A percentile compares a stretch with the other conserved stretches of the same genome.
phyloP scores from a whole-genome alignment of 1,140 invertebrate species.

The Drosophila melanica region DNA sequence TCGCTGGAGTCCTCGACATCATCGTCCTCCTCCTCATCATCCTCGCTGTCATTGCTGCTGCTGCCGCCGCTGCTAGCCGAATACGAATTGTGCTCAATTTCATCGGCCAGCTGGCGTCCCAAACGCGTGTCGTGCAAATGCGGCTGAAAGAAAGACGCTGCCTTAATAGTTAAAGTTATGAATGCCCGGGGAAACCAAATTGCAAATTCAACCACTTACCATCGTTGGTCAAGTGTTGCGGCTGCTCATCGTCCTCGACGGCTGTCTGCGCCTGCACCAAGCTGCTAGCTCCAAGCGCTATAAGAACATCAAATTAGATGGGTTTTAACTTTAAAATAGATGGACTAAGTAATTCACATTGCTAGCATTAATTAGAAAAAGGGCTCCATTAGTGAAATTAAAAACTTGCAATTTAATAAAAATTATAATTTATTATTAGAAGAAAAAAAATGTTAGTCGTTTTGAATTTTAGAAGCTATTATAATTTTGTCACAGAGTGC shows the following conservation, averaged over 20 bases:
- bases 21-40: conserved; percentile 57
- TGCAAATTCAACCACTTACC: conserved; percentile 64
- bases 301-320: background rate
- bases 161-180: conserved; percentile 84
- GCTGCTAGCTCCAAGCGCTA: conserved; percentile 34
- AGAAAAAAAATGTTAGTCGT: too few species aligned
- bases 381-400: too few species aligned
- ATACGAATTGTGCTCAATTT: conserved; percentile 34
- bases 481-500: too few species aligned
- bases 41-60: conserved; percentile 57
- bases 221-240: conserved; percentile 72
- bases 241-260: conserved; percentile 66
- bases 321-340: too few species aligned
- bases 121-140: conserved; percentile 66
- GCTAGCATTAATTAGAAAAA: too few species aligned
- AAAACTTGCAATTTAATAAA: too few species aligned
- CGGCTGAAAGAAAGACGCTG: conserved; percentile 84
- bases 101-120: conserved; percentile 63
- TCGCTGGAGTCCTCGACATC: conserved; percentile 66
- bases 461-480: too few species aligned
- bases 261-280: background rate
- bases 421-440: too few species aligned
- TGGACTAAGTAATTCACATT: too few species aligned
- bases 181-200: conserved; percentile 60
- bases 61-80: conserved; percentile 49